Evolutionary conservation across 2,113 vertebrate species (phyloP).

Genomic region (Okapia johnstoni): DNA sequence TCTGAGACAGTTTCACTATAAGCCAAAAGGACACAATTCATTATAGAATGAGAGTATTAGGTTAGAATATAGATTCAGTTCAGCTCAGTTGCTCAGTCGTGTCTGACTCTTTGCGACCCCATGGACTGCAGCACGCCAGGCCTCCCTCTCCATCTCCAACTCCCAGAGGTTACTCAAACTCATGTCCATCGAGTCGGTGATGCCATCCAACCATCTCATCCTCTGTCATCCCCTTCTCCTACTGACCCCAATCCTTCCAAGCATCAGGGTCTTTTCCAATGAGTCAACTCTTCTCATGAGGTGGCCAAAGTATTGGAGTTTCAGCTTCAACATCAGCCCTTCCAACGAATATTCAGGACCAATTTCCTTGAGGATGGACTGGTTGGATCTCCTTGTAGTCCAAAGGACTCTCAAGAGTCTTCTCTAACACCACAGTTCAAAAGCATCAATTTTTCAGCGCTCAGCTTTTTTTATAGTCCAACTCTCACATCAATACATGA

Average conservation of each 20-base stretch:
- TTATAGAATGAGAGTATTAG: not conserved
- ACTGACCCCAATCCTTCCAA: not conserved
- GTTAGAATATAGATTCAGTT: not conserved
- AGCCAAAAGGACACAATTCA: not conserved
- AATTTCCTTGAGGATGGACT: not conserved
- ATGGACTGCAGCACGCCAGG: not conserved
- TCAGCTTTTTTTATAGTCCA: not conserved
- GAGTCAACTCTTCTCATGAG: not conserved
- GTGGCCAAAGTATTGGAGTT: not conserved
- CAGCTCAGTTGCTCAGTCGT: fast-evolving
- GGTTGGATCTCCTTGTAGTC: not conserved
- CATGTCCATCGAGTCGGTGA: not conserved
- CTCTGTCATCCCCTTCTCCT: not conserved
- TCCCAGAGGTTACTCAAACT: not conserved
- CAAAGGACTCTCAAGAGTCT: not conserved
- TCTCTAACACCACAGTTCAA: not conserved
- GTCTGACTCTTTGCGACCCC: fast-evolving
- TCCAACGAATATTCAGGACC: not conserved
- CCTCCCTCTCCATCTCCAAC: not conserved
- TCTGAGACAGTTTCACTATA: not conserved
- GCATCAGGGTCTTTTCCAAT: not conserved
- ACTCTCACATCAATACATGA: not conserved
- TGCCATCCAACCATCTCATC: not conserved
- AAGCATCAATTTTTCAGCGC: not conserved
- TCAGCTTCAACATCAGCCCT: not conserved